A percentile compares a stretch with the other conserved stretches of the same genome.
phyloP scores from a whole-genome alignment of 2,113 vertebrate species.

The Pelobates fuscus region DNA sequence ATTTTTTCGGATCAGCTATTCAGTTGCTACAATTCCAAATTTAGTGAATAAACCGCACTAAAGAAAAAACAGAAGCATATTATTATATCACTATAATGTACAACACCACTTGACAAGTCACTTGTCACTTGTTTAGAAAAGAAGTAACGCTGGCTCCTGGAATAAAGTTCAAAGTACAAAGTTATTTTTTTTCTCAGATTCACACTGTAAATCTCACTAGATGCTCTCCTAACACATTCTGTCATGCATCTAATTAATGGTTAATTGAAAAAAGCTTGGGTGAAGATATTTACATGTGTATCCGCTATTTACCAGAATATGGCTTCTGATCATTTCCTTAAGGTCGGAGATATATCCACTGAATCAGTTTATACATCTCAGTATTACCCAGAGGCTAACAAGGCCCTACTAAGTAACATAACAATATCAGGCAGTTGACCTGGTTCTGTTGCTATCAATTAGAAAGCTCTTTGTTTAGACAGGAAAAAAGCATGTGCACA shows the following conservation, averaged over 20 bases:
- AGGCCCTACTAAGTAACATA: constrained; percentile 54
- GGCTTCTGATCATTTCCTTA: constrained; percentile 47
- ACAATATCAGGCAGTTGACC: constrained; percentile 68
- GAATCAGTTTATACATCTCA: constrained; percentile 39
- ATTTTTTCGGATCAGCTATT: no score
- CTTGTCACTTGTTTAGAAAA: constrained; percentile 1
- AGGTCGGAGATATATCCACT: constrained; percentile 15
- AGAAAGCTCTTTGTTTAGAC: constrained; percentile 56
- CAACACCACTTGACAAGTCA: not conserved
- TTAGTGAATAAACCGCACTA: no score
- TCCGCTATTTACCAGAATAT: constrained; percentile 27
- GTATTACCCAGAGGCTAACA: constrained; percentile 57
- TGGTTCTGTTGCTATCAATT: constrained; percentile 69
- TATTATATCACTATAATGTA: not conserved
- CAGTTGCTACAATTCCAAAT: no score
- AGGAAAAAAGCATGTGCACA: constrained; percentile 2
- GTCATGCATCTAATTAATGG: constrained; percentile 33
- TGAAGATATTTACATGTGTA: not conserved
- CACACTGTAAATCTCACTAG: constrained; percentile 34
- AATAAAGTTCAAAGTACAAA: not conserved
- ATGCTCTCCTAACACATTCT: constrained; percentile 9
- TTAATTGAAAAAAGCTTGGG: not conserved
- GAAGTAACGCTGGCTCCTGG: not conserved
- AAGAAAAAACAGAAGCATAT: no score
- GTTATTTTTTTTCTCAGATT: constrained; percentile 2